Conservation (phyloP, 2,888 invertebrate genomes). For the Emmelina monodactyla region DNA sequence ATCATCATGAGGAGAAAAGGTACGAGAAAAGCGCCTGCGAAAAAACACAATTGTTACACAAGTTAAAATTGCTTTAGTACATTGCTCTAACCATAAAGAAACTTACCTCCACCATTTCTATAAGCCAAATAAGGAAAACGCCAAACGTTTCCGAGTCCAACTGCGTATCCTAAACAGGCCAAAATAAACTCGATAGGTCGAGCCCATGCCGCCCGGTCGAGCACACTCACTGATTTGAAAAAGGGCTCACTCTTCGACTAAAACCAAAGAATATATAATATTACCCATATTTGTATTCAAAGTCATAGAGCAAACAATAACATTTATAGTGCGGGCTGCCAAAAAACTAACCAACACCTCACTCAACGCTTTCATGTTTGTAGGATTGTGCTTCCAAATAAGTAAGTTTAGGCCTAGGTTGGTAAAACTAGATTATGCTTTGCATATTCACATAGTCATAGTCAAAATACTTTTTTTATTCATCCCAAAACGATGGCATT, state of each 20-base stretch:
- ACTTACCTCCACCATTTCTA: constrained; percentile 81
- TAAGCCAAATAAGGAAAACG: constrained; percentile 81
- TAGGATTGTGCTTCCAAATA: too few relatives aligned
- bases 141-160: constrained; percentile 82
- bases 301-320: not conserved
- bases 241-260: constrained; percentile 12
- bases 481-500: too few relatives aligned
- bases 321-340: not conserved
- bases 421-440: too few relatives aligned
- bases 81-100: not conserved
- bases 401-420: too few relatives aligned
- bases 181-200: constrained; percentile 76
- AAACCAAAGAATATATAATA: constrained; percentile 9
- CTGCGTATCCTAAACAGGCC: constrained; percentile 79
- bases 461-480: too few relatives aligned
- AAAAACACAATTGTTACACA: constrained; percentile 15
- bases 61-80: not conserved
- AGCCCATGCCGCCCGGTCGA: constrained; percentile 65
- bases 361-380: too few relatives aligned
- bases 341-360: not conserved
- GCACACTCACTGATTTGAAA: constrained; percentile 17
- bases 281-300: not conserved
- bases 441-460: too few relatives aligned
- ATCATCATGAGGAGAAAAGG: constrained; percentile 78
- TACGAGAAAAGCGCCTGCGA: constrained; percentile 77